phyloP scores from a whole-genome alignment of 2,797 vertebrate genomes.

The Pyrocephalus nanus region DNA sequence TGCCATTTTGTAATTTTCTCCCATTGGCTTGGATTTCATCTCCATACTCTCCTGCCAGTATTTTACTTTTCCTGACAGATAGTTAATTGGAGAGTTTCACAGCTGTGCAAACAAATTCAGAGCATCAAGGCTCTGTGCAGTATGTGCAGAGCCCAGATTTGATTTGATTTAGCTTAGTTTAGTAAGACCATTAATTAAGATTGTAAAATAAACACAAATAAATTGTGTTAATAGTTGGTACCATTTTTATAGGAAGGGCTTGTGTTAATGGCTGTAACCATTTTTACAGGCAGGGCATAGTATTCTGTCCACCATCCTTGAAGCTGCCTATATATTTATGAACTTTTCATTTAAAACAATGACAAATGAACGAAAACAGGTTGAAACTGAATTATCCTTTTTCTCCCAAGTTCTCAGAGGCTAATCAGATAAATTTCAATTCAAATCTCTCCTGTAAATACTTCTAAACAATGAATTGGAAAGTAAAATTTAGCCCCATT shows the following conservation, averaged over 20 bases:
- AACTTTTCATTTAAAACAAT: background rate
- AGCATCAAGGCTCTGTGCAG: constrained; percentile 10
- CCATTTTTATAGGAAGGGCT: background rate
- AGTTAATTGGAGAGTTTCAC: constrained; percentile 63
- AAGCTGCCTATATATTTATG: background rate
- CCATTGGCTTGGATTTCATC: constrained; percentile 50
- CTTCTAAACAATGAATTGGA: background rate
- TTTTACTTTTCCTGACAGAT: constrained; percentile 67
- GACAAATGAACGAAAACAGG: background rate
- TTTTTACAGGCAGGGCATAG: background rate
- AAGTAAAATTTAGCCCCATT: background rate
- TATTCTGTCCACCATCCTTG: background rate
- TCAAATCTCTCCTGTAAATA: background rate
- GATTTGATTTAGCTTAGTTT: constrained; percentile 32
- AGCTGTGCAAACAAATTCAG: constrained; percentile 66
- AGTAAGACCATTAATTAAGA: constrained; percentile 1
- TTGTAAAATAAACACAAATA: constrained; percentile 34
- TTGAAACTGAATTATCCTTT: background rate
- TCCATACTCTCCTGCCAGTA: constrained; percentile 31
- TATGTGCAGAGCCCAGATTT: background rate
- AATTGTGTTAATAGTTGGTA: constrained; percentile 31
- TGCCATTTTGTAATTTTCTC: constrained; percentile 55
- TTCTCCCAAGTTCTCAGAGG: background rate
- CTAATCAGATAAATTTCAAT: background rate
- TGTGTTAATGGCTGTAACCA: constrained; percentile 20